Evolutionary conservation across 2,888 invertebrate species (phyloP).

Genomic region (Tanypteryx hageni): DNA sequence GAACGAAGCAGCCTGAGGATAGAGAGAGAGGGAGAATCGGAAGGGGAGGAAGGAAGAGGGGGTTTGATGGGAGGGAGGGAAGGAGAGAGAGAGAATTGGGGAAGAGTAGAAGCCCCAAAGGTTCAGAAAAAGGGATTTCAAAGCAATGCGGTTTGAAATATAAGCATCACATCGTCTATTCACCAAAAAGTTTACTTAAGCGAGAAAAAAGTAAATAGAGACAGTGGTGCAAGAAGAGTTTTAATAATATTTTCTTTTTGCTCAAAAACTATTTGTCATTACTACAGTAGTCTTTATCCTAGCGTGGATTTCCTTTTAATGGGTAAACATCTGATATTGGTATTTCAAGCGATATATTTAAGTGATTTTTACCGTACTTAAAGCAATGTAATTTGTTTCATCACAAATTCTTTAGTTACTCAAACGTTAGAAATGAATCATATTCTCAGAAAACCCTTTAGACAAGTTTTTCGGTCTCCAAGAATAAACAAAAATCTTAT

Average conservation of each 20-base stretch:
- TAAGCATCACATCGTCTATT: neutral
- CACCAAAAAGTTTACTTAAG: constrained; percentile 9
- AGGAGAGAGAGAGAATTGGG: neutral
- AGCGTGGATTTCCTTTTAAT: no score
- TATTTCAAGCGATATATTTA: no score
- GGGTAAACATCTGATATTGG: no score
- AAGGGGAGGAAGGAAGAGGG: neutral
- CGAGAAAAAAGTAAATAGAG: neutral
- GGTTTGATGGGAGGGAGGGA: neutral
- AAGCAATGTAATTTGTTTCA: no score
- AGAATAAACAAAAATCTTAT: no score
- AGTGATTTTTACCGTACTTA: no score
- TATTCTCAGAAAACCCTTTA: no score
- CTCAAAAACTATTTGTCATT: no score
- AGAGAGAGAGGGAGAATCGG: neutral
- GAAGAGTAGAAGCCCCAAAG: neutral
- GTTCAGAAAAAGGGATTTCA: constrained; percentile 10
- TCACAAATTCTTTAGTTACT: no score
- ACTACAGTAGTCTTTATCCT: no score
- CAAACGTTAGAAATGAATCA: no score
- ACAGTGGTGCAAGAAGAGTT: neutral
- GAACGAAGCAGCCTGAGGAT: neutral
- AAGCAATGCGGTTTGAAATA: constrained; percentile 20
- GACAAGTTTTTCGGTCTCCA: no score
- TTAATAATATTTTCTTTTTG: neutral